Conservation (phyloP, 2,888 invertebrate species). For the Tipula confusa region DNA sequence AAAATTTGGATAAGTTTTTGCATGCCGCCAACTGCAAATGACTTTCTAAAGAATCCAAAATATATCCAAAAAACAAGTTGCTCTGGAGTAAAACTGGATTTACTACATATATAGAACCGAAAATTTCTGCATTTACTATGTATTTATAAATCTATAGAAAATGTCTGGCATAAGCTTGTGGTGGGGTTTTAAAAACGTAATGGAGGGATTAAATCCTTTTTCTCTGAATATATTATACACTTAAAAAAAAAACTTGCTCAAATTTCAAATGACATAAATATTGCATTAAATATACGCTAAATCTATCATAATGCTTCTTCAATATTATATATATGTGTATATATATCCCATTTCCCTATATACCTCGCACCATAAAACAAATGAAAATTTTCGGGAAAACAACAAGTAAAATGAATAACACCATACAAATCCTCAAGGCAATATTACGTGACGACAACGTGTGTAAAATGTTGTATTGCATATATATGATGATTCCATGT, state of each 20-base stretch:
- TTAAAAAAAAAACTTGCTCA: background rate
- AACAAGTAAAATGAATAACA: constrained; percentile 20
- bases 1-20: no score
- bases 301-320: background rate
- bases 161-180: no score
- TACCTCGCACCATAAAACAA: background rate
- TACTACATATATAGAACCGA: no score
- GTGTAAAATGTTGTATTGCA: background rate
- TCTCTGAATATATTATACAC: background rate
- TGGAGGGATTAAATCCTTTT: background rate
- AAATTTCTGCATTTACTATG: no score
- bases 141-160: no score
- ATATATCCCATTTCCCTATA: background rate
- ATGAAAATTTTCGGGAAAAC: background rate
- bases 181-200: background rate
- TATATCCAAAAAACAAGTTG: no score
- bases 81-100: no score
- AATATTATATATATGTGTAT: background rate
- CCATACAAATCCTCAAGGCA: constrained; percentile 12
- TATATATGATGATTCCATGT: background rate
- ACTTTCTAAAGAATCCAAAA: no score
- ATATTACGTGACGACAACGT: background rate
- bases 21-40: no score
- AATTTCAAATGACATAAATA: background rate
- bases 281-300: background rate